Percentiles rank a stretch among this genome's conserved stretches.
These are phyloP conservation scores for Agrochola circellaris DNA, from an alignment of 2,888 invertebrate species.

Conservation along the genomic window DNA sequence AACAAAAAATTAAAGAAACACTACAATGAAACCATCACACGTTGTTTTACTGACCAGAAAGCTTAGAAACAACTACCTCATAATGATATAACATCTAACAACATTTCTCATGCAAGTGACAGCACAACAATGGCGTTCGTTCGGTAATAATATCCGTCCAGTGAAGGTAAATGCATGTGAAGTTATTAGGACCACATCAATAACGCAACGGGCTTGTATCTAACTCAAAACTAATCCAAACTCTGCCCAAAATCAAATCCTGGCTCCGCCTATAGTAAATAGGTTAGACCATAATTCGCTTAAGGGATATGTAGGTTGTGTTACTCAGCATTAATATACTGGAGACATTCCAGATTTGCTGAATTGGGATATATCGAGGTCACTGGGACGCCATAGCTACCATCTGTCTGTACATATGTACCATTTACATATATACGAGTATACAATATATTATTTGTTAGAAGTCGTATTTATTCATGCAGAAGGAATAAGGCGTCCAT, in stretches of 20 bases:
- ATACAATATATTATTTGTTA: constrained; percentile 21
- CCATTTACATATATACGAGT: constrained; percentile 28
- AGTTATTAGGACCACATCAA: neutral
- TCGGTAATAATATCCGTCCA: neutral
- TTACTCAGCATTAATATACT: constrained; percentile 61
- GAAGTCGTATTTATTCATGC: constrained; percentile 27
- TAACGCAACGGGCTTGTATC: too few relatives aligned
- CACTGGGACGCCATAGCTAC: constrained; percentile 40
- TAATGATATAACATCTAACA: neutral
- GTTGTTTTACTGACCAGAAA: neutral
- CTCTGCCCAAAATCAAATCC: constrained; percentile 15
- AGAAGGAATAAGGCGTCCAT: constrained; percentile 6
- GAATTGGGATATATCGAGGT: constrained; percentile 59
- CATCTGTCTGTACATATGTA: constrained; percentile 21
- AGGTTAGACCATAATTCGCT: constrained; percentile 47
- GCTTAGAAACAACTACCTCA: neutral
- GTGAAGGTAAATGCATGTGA: neutral
- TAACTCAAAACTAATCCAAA: neutral
- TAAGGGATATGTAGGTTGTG: constrained; percentile 26
- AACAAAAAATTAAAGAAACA: neutral
- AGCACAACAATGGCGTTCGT: too few relatives aligned
- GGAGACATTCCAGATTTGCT: constrained; percentile 65
- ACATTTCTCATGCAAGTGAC: neutral
- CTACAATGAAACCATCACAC: neutral
- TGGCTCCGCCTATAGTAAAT: constrained; percentile 23